Base-by-base conservation (phyloP, 2,797 vertebrate genomes). In the Percopsis omiscomaycus region DNA sequence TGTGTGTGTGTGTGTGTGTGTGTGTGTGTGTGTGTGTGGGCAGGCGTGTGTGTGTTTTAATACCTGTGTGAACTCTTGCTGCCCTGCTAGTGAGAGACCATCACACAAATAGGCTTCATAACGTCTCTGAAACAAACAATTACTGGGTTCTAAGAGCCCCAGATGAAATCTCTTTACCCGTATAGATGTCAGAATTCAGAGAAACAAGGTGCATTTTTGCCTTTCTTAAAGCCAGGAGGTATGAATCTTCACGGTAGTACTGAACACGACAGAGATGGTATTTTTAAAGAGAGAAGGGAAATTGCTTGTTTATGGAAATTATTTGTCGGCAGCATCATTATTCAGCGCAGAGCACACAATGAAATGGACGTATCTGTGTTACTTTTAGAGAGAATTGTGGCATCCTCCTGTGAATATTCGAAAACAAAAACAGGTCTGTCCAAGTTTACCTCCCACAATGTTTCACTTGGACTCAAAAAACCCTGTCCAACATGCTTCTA, bases 51-150 rank as follows among this genome's bases (percentile, higher is more conserved):
- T 28, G 22, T 16, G 22, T 15, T 11, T 1, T 1, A 14, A 4
- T 42, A 12, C 53, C 53, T 47, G 55, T 78, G 72, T 68, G 69
- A 79, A 80, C 44, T 2, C 83, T 76, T 77, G 80, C 27, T 5
- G 27, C 51, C 44, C 14, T 22, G 16, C 79, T 66, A 71, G 69
- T 59, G 71, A 64, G 78, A 75, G 65, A 30, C 77, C 82, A 78
- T 82, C 80, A 78, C 75, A 71, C 47, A 80, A 84, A 84, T 81
- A 74, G 74, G 69, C 77, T 77, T 86, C 82, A 86, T 85, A 85
- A 88, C 74, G 72, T 74, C 68, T 42, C 61, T 11, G 66, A 52
- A 72, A 73, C 58, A 74, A 78, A 78, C 80, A 78, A 72, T 81
- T 55, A 55, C 62, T 4, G 27, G 65, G 51, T 42, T 68, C 65